phyloP scores from a whole-genome alignment of 2,888 invertebrate genomes.

The Morpho helenor region DNA sequence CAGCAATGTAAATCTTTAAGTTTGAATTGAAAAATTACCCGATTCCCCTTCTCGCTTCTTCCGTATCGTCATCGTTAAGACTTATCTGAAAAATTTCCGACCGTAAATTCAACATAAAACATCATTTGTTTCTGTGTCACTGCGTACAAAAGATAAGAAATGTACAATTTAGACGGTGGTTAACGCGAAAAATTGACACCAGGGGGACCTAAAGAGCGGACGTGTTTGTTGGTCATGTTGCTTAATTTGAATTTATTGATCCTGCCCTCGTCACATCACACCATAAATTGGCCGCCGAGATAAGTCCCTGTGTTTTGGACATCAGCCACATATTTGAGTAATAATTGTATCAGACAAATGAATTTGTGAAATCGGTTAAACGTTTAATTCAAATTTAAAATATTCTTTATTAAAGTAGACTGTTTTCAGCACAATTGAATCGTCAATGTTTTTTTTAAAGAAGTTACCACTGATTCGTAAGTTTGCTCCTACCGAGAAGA shows the following conservation, averaged over 20 bases:
- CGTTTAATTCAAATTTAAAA: too few species aligned
- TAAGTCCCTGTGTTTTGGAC: neutral
- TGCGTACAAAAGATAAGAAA: slow-evolving; percentile 28
- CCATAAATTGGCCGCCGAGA: neutral
- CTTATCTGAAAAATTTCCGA: neutral
- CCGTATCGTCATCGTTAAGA: neutral
- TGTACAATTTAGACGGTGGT: slow-evolving; percentile 32
- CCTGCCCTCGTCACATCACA: slow-evolving; percentile 36
- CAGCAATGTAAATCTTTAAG: neutral
- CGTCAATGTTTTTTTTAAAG: too few species aligned
- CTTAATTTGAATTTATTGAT: slow-evolving; percentile 71
- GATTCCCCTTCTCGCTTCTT: neutral
- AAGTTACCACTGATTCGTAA: too few species aligned
- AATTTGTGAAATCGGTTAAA: too few species aligned
- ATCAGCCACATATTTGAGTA: neutral
- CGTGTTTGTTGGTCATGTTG: slow-evolving; percentile 46
- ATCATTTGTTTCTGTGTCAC: neutral
- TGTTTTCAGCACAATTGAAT: too few species aligned
- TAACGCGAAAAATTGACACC: slow-evolving; percentile 17
- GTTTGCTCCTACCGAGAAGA: too few species aligned
- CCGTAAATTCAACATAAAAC: neutral
- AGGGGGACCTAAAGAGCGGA: slow-evolving; percentile 40
- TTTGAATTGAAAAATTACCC: neutral
- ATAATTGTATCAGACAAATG: too few species aligned
- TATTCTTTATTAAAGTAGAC: too few species aligned